Percentiles rank a stretch among this genome's conserved stretches.
phyloP scores from a whole-genome alignment of 2,797 vertebrate species.

The Phalloptychus januarius region DNA sequence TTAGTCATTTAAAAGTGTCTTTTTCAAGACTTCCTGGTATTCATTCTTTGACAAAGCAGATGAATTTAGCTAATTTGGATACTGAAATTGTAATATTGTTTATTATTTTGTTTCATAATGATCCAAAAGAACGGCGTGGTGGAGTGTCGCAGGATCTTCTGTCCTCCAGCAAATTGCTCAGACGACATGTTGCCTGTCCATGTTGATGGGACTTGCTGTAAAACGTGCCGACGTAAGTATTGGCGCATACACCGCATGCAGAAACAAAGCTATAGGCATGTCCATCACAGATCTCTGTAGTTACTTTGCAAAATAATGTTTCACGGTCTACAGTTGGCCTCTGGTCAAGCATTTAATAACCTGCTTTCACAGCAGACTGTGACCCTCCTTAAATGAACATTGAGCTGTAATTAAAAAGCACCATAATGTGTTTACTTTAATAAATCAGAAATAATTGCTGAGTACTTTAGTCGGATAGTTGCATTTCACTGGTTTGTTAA shows the following conservation, averaged over 20 bases:
- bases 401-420: neutral
- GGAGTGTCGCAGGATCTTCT: slow-evolving; percentile 90
- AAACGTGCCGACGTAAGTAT: slow-evolving; percentile 90
- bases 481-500: neutral
- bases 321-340: neutral
- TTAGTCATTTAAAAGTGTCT: neutral
- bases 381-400: neutral
- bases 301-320: slow-evolving; percentile 1
- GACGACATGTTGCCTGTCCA: slow-evolving; percentile 87
- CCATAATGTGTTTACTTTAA: neutral
- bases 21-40: neutral
- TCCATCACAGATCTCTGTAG: neutral
- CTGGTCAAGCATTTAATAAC: neutral
- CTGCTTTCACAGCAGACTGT: neutral
- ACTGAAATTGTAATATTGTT: neutral
- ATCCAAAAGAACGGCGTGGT: slow-evolving; percentile 83
- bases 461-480: neutral
- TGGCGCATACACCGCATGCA: neutral
- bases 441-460: slow-evolving; percentile 1
- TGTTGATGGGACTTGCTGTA: slow-evolving; percentile 87
- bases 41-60: neutral
- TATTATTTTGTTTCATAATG: neutral
- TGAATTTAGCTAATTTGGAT: neutral
- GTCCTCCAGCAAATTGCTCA: slow-evolving; percentile 86
- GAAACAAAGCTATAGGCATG: no score